phyloP scores from a whole-genome alignment of 2,888 invertebrate species.

The Napeogenes sylphis region DNA sequence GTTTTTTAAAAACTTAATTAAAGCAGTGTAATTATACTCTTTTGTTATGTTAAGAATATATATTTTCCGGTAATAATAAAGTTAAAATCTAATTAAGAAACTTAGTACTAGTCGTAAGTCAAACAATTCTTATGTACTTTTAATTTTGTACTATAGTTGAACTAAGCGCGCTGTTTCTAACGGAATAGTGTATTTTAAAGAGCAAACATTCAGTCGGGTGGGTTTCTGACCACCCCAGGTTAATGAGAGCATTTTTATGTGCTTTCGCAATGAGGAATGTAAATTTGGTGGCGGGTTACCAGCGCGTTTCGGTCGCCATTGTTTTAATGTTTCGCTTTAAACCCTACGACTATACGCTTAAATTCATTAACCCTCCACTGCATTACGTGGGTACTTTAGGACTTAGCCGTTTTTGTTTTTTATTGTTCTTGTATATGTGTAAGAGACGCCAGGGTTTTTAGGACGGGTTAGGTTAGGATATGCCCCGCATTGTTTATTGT shows the following conservation, averaged over 20 bases:
- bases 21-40: no score
- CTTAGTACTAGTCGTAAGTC: no score
- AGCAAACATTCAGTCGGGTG: conserved; percentile 44
- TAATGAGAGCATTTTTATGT: conserved; percentile 76
- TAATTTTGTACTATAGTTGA: conserved; percentile 7
- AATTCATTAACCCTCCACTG: conserved; percentile 62
- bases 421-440: conserved; percentile 36
- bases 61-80: no score
- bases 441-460: conserved; percentile 26
- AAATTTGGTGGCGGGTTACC: conserved; percentile 68
- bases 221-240: conserved; percentile 66
- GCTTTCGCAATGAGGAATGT: conserved; percentile 75
- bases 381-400: conserved; percentile 51
- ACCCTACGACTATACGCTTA: conserved; percentile 63
- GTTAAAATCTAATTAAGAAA: no score
- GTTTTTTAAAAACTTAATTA: no score
- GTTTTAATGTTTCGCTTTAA: conserved; percentile 58
- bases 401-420: conserved; percentile 56
- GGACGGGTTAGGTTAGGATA: conserved; percentile 12
- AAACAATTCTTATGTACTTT: background rate
- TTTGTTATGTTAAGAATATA: no score
- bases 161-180: conserved; percentile 31
- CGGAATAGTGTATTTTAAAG: conserved; percentile 33
- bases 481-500: conserved; percentile 9
- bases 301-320: conserved; percentile 63